These are phyloP conservation scores for Diplogasteroides magnus DNA, from an alignment of 1,140 invertebrate genomes.

Conservation along the genomic window DNA sequence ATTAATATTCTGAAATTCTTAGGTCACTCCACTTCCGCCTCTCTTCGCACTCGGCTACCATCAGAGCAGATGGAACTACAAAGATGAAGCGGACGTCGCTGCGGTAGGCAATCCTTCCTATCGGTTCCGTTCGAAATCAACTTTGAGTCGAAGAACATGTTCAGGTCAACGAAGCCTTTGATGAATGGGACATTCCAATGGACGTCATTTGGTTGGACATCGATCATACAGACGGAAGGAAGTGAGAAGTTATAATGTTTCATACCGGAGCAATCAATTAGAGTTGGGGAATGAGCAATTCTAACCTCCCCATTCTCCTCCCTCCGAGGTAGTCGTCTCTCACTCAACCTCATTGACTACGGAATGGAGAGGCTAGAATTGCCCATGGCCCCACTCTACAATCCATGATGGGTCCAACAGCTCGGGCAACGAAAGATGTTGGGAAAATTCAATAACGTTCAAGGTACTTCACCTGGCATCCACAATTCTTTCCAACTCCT, in stretches of 20 bases:
- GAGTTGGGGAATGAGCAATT: no score
- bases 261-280: no score
- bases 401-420: no score
- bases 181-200: slow-evolving; percentile 83
- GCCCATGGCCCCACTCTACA: no score
- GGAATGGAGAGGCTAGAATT: no score
- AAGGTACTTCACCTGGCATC: slow-evolving; percentile 57
- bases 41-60: slow-evolving; percentile 79
- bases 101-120: slow-evolving; percentile 54
- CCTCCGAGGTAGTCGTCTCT: no score
- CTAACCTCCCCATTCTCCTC: no score
- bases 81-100: slow-evolving; percentile 87
- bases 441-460: neutral
- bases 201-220: slow-evolving; percentile 98
- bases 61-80: slow-evolving; percentile 98
- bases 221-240: slow-evolving; percentile 93
- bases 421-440: no score
- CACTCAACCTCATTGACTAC: no score
- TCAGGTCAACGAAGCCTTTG: slow-evolving; percentile 70
- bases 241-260: slow-evolving; percentile 55
- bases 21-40: slow-evolving; percentile 74
- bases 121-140: neutral
- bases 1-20: no score
- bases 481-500: slow-evolving; percentile 78
- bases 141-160: no score